Base-by-base conservation (phyloP, 2,888 invertebrate species). In the Mystacides longicornis region DNA sequence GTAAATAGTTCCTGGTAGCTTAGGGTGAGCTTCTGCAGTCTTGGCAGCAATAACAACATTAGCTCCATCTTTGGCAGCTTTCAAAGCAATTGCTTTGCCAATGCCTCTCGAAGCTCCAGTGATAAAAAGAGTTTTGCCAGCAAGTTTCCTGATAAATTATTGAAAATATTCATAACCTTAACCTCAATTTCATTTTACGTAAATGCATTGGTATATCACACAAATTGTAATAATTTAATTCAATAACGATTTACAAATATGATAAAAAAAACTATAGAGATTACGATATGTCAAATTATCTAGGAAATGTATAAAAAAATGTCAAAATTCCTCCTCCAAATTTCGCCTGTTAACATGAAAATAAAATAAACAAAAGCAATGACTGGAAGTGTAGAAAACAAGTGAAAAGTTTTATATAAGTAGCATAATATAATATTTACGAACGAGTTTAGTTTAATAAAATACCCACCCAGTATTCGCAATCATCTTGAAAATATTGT, bases 31-130 rank as follows among this genome's bases (percentile, higher is more conserved):
- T 61, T 88, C 85, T 0, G 89, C 88, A 21, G 94, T 94, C 78
- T 95, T 95, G 3, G 94, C 94, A 51, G 93, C 94, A 61, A 95
- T 81, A 14, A 93, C 86, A 64, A 95, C 80, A 71, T 94, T 94
- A 0, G 93, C 94, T 23, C 94, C 94, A 81, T 95, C 93, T 70
- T 80, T 83, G 0, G 96, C 94, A 2, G 89, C 89, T 74, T 93
- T 96, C 55, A 96, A 68, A 3, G 95, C 97, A 64, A 98, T 96
- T 16, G 88, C 89, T 73, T 94, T 91, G 0, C 98, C 98, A 66
- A 98, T 98, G 23, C 98, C 98, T 64, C 98, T 81, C 52, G 94
- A 95, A 16, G 93, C 97, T 46, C 98, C 98, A 23, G 96, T 95
- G 62, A 98, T 92, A 67, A 97, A 95, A 54, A 95, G 74, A 1